phyloP scores from a whole-genome alignment of 2,797 vertebrate species.

The Allobates femoralis region DNA sequence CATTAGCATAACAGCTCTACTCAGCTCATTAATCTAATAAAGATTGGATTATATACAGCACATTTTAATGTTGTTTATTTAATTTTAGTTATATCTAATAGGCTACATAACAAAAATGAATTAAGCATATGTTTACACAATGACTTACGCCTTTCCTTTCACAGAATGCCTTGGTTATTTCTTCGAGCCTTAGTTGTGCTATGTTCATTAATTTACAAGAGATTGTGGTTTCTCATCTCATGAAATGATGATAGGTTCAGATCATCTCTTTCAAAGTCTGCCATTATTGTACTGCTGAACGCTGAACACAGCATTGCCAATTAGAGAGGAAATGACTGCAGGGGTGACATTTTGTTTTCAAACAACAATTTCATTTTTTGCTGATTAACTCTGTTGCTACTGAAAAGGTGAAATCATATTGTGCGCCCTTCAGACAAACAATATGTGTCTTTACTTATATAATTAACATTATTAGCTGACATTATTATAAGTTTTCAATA shows the following conservation, averaged over 20 bases:
- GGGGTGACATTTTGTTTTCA: slow-evolving; percentile 54
- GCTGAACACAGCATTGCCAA: slow-evolving; percentile 52
- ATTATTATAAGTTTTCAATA: background rate
- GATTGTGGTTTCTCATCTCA: slow-evolving; percentile 37
- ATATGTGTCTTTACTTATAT: background rate
- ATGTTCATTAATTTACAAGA: slow-evolving; percentile 43
- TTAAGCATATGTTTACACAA: slow-evolving; percentile 39
- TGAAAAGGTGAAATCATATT: slow-evolving; percentile 4
- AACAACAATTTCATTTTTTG: slow-evolving; percentile 20
- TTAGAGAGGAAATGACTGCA: slow-evolving; percentile 55
- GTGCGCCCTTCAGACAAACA: background rate
- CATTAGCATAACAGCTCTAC: background rate
- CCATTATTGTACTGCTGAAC: slow-evolving; percentile 21
- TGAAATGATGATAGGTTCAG: slow-evolving; percentile 49
- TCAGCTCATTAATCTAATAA: background rate
- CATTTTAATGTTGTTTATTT: background rate
- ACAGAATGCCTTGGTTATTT: slow-evolving; percentile 5
- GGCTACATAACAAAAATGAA: slow-evolving; percentile 15
- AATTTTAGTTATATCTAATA: slow-evolving; percentile 4
- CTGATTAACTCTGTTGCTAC: slow-evolving; percentile 30
- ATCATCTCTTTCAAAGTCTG: slow-evolving; percentile 50
- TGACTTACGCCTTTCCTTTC: slow-evolving; percentile 13
- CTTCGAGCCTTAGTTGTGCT: slow-evolving; percentile 18
- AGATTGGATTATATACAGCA: background rate
- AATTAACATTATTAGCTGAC: background rate